Percentiles rank a stretch among this genome's conserved stretches.
phyloP scores from a whole-genome alignment of 1,140 invertebrate genomes.

The Pristionchus pacificus region DNA sequence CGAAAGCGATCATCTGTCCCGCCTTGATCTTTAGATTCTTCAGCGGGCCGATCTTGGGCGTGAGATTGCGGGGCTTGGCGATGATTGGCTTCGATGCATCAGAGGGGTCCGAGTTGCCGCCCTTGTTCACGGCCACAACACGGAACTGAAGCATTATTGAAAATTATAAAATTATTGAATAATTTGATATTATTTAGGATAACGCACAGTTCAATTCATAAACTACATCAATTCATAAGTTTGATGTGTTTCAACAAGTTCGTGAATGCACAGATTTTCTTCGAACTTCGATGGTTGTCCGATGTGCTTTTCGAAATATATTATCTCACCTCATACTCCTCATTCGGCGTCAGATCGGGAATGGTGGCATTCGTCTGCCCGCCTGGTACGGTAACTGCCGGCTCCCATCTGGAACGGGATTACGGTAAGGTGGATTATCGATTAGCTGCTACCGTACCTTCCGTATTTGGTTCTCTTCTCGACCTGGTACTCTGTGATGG shows the following conservation, averaged over 20 bases:
- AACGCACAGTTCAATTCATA: too few relatives aligned
- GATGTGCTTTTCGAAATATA: conserved; percentile 37
- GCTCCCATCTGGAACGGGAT: conserved; percentile 74
- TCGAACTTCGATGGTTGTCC: too few relatives aligned
- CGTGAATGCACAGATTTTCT: too few relatives aligned
- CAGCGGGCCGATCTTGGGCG: conserved; percentile 86
- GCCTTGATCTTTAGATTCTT: conserved; percentile 80
- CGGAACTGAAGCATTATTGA: too few relatives aligned
- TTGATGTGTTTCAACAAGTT: too few relatives aligned
- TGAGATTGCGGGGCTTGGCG: conserved; percentile 78
- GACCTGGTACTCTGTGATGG: conserved; percentile 87
- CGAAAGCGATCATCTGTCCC: conserved; percentile 74
- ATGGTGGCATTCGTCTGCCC: conserved; percentile 73
- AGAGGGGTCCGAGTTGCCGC: conserved; percentile 75
- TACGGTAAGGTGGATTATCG: not conserved
- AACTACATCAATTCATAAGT: too few relatives aligned
- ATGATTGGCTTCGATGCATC: conserved; percentile 74
- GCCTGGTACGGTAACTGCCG: conserved; percentile 78
- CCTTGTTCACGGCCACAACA: conserved; percentile 83
- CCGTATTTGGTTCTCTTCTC: conserved; percentile 90
- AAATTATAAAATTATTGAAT: too few relatives aligned
- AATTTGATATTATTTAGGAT: too few relatives aligned
- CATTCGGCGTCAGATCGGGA: conserved; percentile 81
- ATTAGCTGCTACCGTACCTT: conserved; percentile 39
- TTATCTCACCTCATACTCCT: conserved; percentile 73